Evolutionary conservation across 2,888 invertebrate genomes (phyloP).

Genomic region (Tinea trinotella): DNA sequence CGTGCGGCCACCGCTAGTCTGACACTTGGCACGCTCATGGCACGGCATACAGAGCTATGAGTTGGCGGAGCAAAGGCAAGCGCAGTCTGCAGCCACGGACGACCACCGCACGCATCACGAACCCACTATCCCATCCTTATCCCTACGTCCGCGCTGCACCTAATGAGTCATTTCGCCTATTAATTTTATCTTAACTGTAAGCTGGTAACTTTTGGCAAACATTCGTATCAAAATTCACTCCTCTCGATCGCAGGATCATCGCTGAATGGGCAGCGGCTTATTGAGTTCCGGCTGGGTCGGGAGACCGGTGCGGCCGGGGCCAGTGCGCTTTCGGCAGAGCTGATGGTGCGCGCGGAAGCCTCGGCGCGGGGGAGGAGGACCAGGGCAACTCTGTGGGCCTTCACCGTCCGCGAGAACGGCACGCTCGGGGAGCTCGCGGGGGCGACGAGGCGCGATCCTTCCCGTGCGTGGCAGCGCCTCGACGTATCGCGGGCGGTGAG

Average conservation of each 20-base stretch:
- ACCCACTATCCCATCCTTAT: neutral
- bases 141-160: conserved; percentile 27
- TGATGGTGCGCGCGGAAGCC: conserved; percentile 77
- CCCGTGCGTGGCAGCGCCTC: conserved; percentile 89
- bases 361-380: conserved; percentile 41
- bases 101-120: conserved; percentile 47
- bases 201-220: no score
- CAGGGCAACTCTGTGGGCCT: conserved; percentile 80
- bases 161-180: conserved; percentile 48
- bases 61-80: conserved; percentile 38
- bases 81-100: conserved; percentile 61
- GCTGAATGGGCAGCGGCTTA: conserved; percentile 86
- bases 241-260: conserved; percentile 76
- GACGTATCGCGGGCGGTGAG: conserved; percentile 85
- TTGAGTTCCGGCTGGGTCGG: conserved; percentile 85
- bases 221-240: neutral
- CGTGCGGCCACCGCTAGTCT: conserved; percentile 44
- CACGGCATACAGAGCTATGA: conserved; percentile 23
- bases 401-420: conserved; percentile 77
- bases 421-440: conserved; percentile 67
- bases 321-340: conserved; percentile 83
- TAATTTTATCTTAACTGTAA: neutral
- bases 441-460: conserved; percentile 69
- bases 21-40: conserved; percentile 34
- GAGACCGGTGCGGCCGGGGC: conserved; percentile 65